Percentiles rank a stretch among this genome's conserved stretches.
These are phyloP conservation scores for Trichosurus vulpecula DNA, from an alignment of 2,797 vertebrate genomes.

Conservation along the genomic window DNA sequence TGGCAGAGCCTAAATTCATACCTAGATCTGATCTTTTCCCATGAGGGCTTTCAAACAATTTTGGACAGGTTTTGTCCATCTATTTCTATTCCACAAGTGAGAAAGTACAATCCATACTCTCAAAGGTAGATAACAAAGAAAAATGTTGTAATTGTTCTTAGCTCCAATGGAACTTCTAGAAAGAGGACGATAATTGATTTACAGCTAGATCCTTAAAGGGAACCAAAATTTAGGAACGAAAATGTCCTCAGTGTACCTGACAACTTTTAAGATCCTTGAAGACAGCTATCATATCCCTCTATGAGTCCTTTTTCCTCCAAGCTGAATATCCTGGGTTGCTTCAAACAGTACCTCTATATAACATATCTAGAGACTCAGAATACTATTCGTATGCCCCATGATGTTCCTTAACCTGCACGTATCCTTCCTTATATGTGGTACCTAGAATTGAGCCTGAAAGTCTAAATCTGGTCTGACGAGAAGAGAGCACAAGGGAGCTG, in stretches of 20 bases:
- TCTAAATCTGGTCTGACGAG: not conserved
- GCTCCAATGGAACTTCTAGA: not conserved
- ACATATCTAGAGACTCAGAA: not conserved
- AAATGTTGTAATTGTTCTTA: not conserved
- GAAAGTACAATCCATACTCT: not conserved
- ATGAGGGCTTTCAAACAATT: not conserved
- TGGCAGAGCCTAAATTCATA: not conserved
- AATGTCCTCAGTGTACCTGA: too few relatives aligned
- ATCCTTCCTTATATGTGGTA: not conserved
- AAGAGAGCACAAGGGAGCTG: too few relatives aligned
- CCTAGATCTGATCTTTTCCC: not conserved
- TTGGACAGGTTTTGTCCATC: not conserved
- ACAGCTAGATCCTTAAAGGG: too few relatives aligned
- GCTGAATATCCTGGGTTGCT: not conserved
- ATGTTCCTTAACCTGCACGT: not conserved
- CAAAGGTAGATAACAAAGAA: not conserved
- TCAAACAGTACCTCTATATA: not conserved
- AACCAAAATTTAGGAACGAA: too few relatives aligned
- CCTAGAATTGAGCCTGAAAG: not conserved
- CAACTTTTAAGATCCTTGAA: too few relatives aligned
- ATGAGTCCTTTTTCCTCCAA: not conserved
- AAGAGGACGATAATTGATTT: too few relatives aligned
- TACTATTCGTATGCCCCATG: not conserved
- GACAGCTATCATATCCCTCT: too few relatives aligned
- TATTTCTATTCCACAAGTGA: not conserved